Evolutionary conservation across 2,888 invertebrate species (phyloP).

Genomic region (Drosophila neutralis): DNA sequence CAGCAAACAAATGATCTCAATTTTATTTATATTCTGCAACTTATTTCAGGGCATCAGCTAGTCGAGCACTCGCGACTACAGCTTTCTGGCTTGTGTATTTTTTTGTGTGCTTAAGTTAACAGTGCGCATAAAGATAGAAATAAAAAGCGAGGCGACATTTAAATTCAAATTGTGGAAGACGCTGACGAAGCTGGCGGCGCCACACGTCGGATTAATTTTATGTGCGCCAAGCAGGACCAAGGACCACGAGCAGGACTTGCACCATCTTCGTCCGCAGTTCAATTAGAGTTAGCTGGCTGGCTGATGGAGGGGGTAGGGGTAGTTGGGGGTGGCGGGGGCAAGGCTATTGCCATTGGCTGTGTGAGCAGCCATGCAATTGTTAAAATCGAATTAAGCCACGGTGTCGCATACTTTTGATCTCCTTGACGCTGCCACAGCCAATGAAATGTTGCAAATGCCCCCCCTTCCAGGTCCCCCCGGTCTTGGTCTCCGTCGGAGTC

Average conservation of each 20-base stretch:
- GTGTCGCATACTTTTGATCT: conserved; percentile 81
- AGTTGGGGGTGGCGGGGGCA: conserved; percentile 13
- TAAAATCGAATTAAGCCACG: conserved; percentile 81
- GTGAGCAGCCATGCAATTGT: conserved; percentile 72
- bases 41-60: not conserved
- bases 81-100: not conserved
- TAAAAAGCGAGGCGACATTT: conserved; percentile 69
- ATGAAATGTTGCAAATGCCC: conserved; percentile 73
- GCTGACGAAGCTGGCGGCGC: conserved; percentile 75
- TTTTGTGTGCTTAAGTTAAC: conserved; percentile 60
- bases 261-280: conserved; percentile 46
- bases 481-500: conserved; percentile 2
- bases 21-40: rapidly evolving
- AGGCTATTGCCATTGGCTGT: conserved; percentile 71
- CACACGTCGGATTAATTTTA: conserved; percentile 84
- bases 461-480: not conserved
- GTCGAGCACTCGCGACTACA: not conserved
- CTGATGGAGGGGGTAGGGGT: not conserved
- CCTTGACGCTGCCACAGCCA: conserved; percentile 69
- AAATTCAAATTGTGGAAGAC: conserved; percentile 79
- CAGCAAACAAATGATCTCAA: not conserved
- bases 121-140: conserved; percentile 62
- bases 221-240: conserved; percentile 61
- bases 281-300: conserved; percentile 58
- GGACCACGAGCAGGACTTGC: conserved; percentile 28